Evolutionary conservation across 1,140 invertebrate species (phyloP), one percentile per base, ranked within the genome.

Genomic region (Plectus sambesii): DNA sequence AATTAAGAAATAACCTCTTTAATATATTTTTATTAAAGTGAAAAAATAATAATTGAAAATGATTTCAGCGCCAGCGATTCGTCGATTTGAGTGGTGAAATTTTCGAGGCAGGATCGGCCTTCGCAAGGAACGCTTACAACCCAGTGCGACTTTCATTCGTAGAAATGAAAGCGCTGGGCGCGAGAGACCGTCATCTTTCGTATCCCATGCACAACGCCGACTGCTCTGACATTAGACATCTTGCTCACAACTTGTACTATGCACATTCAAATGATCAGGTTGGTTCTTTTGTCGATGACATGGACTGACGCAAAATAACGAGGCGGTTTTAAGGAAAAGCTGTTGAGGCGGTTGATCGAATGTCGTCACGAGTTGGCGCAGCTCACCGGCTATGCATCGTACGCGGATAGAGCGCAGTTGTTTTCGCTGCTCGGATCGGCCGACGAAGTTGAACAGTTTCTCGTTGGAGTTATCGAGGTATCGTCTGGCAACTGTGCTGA

Each of bases 311-410:
- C n/a, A n/a, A n/a, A n/a, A 12, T 33, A 12, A 33, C 30, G 12
- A 17, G 12, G 12, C 30, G 30, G 17, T 17, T 55, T 15, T 6
- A 19, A 66, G 53, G 64, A 67, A 52, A 20, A 33, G 2, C 36
- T 42, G 22, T 37, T 67, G 3, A 25, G 42, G 26, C 20, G 45
- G 6, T 33, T 67, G 17, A 37, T 67, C 2, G n/a, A 17, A 6
- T 40, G 29, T 20, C 35, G 64, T 3, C 51, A 69, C 49, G 9
- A 53, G 26, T 47, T 67, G 1, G 66, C 64, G 2, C 33, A 50
- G 19, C 33, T 67, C 4, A 68, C 67, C 19, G 64, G 64, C 15
- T 69, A 59, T 42, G 55, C 61, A 43, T 52, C 58, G 6, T 67
- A 51, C 39, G 68, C 64, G 8, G 58, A 67, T 38, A 40, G 64